Evolutionary conservation across 1,140 invertebrate genomes (phyloP).

Genomic region (Neodiprion virginianus): DNA sequence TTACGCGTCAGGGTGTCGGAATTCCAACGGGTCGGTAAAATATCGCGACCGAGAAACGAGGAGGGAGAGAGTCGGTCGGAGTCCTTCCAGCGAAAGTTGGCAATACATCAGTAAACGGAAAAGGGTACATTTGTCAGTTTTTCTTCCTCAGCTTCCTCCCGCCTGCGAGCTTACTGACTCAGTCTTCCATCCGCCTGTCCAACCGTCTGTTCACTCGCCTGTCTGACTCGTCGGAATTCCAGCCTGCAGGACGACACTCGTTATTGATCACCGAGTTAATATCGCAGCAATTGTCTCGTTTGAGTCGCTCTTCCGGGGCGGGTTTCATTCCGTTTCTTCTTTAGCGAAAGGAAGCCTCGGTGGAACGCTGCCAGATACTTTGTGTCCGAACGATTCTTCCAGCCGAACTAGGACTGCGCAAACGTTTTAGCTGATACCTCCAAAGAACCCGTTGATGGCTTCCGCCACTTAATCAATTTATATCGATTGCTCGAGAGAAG

Average conservation of each 20-base stretch:
- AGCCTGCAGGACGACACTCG: background rate
- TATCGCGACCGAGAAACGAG: background rate
- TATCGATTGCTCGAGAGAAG: background rate
- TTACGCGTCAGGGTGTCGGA: background rate
- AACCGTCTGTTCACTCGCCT: no score
- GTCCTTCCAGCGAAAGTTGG: background rate
- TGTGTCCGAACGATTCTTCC: background rate
- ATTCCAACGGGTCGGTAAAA: background rate
- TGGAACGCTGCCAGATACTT: background rate
- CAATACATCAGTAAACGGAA: background rate
- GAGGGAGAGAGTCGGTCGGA: background rate
- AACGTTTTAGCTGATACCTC: no score
- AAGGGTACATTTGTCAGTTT: background rate
- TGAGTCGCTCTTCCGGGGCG: background rate
- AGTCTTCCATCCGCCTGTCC: background rate
- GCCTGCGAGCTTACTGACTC: background rate
- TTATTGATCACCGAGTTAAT: constrained; percentile 2
- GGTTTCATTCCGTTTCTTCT: no score
- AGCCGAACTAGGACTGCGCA: background rate
- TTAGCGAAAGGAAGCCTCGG: background rate
- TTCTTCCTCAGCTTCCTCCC: background rate
- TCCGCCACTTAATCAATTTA: background rate
- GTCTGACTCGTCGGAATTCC: background rate
- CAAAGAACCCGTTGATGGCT: no score
- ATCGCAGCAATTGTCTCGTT: constrained; percentile 1